Base-by-base conservation (phyloP, 2,888 invertebrate species). In the Heliconius erato region DNA sequence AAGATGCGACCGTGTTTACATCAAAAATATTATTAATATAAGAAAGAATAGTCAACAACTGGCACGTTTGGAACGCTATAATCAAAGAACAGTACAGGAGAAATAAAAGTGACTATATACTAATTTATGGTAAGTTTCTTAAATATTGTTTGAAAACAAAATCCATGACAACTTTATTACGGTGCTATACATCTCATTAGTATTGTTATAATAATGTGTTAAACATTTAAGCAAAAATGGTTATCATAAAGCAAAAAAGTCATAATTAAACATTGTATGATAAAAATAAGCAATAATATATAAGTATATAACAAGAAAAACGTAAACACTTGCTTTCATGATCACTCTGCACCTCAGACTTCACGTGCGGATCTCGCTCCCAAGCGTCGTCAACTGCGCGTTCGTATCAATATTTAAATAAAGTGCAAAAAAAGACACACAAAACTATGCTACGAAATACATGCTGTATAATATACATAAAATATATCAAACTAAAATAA, bases 281-380 rank as follows among this genome's bases (percentile, higher is more conserved):
- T 54, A 63, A 28, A 78, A 16, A 23, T 44, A 74, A 82, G 82
- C 63, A 74, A 79, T 79, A 79, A 82, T 85, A 83, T 78, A 78
- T 79, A 79, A 79, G 83, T 40, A 71, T 67, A 79, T 82, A 85
- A 85, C 65, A 85, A 84, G 80, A 84, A 85, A 87, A 86, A 86
- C 28, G 87, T 88, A 87, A 85, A 87, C 88, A 89, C 95, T 95
- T 95, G 95, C 95, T 92, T 94, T 95, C 95, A 85, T 89, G 88
- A 87, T 95, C 95, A 90, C 92, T 93, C 85, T 86, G 85, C 79
- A 88, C 88, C 86, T 95, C 95, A 82, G 85, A 85, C 89, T 95
- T 94, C 87, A 93, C 86, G 68, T 84, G 83, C 86, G 79, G 67
- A n/a, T 72, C 81, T 54, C 76, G 83, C 81, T 74, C 81, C 93